phyloP scores from a whole-genome alignment of 2,888 invertebrate species.

The Noctuana brunneofusca region DNA sequence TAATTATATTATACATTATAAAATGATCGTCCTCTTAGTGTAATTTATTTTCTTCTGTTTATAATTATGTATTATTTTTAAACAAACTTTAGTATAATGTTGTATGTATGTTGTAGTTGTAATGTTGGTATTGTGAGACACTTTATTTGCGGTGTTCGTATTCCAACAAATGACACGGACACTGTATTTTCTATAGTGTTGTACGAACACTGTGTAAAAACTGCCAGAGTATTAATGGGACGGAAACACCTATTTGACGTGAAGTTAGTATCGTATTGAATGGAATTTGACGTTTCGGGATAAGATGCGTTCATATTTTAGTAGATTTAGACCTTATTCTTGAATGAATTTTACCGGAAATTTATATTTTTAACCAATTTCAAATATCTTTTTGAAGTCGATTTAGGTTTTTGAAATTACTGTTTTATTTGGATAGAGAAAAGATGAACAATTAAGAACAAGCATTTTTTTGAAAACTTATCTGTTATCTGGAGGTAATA shows the following conservation, averaged over 20 bases:
- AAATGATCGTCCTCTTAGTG: background rate
- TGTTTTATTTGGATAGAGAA: no score
- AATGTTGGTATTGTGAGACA: constrained; percentile 25
- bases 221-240: background rate
- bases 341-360: constrained; percentile 1
- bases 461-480: no score
- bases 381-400: no score
- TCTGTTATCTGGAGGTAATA: no score
- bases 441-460: no score
- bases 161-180: constrained; percentile 15
- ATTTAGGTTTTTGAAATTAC: no score
- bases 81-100: background rate
- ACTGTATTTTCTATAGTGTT: background rate
- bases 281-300: constrained; percentile 19
- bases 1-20: background rate
- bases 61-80: background rate
- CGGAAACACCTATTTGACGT: constrained; percentile 5
- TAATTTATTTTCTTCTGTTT: background rate
- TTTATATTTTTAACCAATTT: no score
- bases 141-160: constrained; percentile 6
- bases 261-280: constrained; percentile 8
- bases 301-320: constrained; percentile 20
- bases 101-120: constrained; percentile 2
- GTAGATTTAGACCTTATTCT: background rate
- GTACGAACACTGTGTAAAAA: background rate